Percentiles rank a stretch among this genome's conserved stretches.
Conservation (phyloP, 2,113 vertebrate species). For the Caretta caretta region DNA sequence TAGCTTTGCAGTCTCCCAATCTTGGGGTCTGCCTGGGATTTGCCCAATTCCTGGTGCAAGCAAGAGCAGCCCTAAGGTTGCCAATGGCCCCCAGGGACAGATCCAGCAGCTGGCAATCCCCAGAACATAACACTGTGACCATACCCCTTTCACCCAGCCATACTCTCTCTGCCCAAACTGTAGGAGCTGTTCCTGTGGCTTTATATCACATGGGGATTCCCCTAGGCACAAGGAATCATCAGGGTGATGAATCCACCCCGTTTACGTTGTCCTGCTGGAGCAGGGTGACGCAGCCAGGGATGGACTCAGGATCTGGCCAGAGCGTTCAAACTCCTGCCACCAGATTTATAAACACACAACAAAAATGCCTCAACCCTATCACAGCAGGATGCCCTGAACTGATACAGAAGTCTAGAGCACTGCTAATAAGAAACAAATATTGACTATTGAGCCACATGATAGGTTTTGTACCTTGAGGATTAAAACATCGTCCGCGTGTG, state of each 20-base stretch:
- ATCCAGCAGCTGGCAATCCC: not conserved
- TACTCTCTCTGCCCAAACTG: not conserved
- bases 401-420: not conserved
- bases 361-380: not conserved
- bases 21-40: not conserved
- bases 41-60: conserved; percentile 1
- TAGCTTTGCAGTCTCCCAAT: not conserved
- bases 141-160: not conserved
- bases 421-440: not conserved
- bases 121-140: not conserved
- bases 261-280: not conserved
- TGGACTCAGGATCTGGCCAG: not conserved
- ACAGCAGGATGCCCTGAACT: not conserved
- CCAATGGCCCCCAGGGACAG: not conserved
- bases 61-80: not conserved
- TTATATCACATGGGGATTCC: not conserved
- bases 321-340: not conserved
- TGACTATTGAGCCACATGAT: not conserved
- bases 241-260: not conserved
- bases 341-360: not conserved
- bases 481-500: not conserved
- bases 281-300: not conserved
- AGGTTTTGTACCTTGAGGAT: not conserved
- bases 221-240: not conserved
- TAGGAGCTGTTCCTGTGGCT: not conserved